These are phyloP conservation scores for Chaunax sp. DNA, from an alignment of 2,797 vertebrate species.

Conservation along the genomic window DNA sequence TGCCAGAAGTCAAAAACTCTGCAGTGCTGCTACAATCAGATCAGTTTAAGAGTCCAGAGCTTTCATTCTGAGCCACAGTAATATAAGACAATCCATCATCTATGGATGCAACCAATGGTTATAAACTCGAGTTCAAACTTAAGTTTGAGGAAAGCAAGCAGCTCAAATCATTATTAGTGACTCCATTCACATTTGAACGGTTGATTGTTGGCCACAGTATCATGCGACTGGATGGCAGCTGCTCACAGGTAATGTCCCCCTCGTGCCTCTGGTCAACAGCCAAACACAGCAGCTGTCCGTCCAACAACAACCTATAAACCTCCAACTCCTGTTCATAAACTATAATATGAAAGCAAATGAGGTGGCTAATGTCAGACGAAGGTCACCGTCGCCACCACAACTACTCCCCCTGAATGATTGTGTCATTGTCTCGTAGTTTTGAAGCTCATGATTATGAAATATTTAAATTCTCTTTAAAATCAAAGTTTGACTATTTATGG, in stretches of 20 bases:
- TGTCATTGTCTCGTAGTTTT: neutral
- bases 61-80: too few relatives aligned
- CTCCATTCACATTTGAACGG: slow-evolving; percentile 40
- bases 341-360: slow-evolving; percentile 81
- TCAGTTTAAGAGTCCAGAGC: slow-evolving; percentile 24
- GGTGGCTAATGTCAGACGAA: slow-evolving; percentile 82
- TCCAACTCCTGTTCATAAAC: slow-evolving; percentile 77
- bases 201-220: slow-evolving; percentile 59
- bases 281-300: slow-evolving; percentile 85
- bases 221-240: slow-evolving; percentile 69
- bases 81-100: too few relatives aligned
- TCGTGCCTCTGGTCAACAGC: slow-evolving; percentile 81
- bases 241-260: slow-evolving; percentile 80
- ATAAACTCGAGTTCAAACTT: too few relatives aligned
- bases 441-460: neutral
- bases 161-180: slow-evolving; percentile 64
- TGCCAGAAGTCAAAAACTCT: too few relatives aligned
- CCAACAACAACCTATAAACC: slow-evolving; percentile 82
- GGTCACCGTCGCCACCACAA: slow-evolving; percentile 68
- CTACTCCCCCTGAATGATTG: slow-evolving; percentile 4
- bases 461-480: neutral
- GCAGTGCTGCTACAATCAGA: too few relatives aligned
- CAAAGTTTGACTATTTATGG: too few relatives aligned
- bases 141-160: neutral
- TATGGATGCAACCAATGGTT: too few relatives aligned